Base-by-base conservation (phyloP, 2,113 vertebrate species). In the Psittacara wagleri region DNA sequence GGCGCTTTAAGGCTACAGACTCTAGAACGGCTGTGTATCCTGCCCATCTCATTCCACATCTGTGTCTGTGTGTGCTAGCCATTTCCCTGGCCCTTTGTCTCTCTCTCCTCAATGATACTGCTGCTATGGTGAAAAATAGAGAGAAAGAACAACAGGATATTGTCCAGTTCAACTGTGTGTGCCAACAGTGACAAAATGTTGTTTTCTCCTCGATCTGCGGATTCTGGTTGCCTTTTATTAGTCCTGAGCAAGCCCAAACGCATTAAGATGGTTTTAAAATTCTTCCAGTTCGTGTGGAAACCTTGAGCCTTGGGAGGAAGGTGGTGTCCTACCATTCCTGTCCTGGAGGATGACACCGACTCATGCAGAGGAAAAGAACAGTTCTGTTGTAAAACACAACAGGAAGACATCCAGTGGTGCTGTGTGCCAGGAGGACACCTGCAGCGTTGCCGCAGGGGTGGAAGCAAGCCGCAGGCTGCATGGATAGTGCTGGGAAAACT, bases 81-180 rank as follows among this genome's bases (percentile, higher is more conserved):
- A 46, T 91, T 94, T 70, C 95, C 93, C 94, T 57, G 93, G 83
- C 93, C 96, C 95, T 95, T 97, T 97, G 95, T 97, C 46, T 90
- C 72, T 44, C 83, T 86, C 11, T 72, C 61, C 83, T 78, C 29
- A 4, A 67, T 67, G 86, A 63, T 94, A 37, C 83, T 83, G 96
- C 92, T 95, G 92, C 95, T 83, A 29, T 90, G 91, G 92, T 83
- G 92, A 95, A 97, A 95, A 97, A 97, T 59, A 95, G 49, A 93
- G 83, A 24, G 83, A 91, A 84, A 91, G 94, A 97, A 97, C 95
- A 97, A 97, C 95, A 94, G 96, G 94, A 96, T 94, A 96, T 95
- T 97, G 96, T 97, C 94, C 55, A 24, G 0, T 63, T 46, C 94
- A 55, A 54, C 3, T 59, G 86, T 44, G 43, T 3, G 22, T 95